Percentiles rank a stretch among this genome's conserved stretches.
Evolutionary conservation across 2,888 invertebrate species (phyloP).

Genomic region (Thelaira solivaga): DNA sequence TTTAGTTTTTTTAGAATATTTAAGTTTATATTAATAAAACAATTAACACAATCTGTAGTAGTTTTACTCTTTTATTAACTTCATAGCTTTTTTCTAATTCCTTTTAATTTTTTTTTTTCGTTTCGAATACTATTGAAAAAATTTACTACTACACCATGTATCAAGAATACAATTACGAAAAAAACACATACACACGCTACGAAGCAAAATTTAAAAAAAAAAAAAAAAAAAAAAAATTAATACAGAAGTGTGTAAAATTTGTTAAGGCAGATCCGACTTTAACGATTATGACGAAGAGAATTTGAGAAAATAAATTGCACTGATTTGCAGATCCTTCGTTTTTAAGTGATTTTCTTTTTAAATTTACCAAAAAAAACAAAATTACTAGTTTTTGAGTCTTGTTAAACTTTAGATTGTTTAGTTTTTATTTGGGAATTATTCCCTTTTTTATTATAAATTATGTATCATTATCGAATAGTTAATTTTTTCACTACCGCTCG

Average conservation of each 20-base stretch:
- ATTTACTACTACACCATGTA: conserved; percentile 55
- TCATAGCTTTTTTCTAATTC: conserved; percentile 17
- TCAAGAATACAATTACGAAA: conserved; percentile 40
- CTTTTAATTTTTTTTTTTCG: conserved; percentile 21
- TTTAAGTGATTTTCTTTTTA: not conserved
- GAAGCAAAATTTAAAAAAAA: conserved; percentile 1
- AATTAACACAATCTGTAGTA: not conserved
- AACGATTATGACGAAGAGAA: conserved; percentile 51
- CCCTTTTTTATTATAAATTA: conserved; percentile 34
- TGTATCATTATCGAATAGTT: conserved; percentile 25
- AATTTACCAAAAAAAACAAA: not conserved
- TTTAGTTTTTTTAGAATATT: conserved; percentile 1
- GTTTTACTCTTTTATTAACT: conserved; percentile 25
- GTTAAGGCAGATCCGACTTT: conserved; percentile 49
- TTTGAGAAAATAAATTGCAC: conserved; percentile 23
- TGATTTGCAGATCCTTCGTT: not conserved
- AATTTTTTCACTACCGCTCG: conserved; percentile 51
- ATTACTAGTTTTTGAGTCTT: not conserved
- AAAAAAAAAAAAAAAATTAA: conserved; percentile 25
- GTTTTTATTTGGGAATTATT: conserved; percentile 15
- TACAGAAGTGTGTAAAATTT: conserved; percentile 44
- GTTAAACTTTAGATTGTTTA: not conserved
- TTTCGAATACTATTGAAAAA: conserved; percentile 49
- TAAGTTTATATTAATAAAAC: conserved; percentile 9
- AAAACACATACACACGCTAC: conserved; percentile 11